Conservation (phyloP, 2,797 vertebrate genomes). For the Salmo trutta region DNA sequence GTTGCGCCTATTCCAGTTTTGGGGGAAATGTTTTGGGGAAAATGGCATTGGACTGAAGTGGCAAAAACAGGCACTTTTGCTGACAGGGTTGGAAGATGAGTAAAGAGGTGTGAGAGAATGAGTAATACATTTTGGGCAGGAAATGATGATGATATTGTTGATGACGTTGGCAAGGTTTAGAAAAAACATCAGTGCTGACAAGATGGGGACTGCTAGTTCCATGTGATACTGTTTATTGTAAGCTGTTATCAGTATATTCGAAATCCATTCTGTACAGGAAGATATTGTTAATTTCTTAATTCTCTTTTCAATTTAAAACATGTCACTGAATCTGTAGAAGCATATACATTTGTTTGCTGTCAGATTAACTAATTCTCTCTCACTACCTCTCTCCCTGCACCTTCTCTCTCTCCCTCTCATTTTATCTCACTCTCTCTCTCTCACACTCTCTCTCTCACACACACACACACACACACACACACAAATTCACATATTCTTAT, state of each 20-base stretch:
- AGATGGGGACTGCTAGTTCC: background rate
- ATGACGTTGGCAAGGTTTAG: background rate
- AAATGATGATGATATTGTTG: background rate
- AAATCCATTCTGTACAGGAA: background rate
- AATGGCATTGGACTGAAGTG: conserved; percentile 17
- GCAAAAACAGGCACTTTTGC: background rate
- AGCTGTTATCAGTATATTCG: background rate
- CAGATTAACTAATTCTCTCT: background rate
- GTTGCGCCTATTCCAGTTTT: too few species aligned
- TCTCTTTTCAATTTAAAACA: background rate
- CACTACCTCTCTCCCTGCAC: background rate
- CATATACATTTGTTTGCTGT: background rate
- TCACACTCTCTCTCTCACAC: conserved; percentile 9
- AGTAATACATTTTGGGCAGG: background rate
- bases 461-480: background rate
- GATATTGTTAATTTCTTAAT: background rate
- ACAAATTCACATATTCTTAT: background rate
- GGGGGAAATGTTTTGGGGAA: background rate
- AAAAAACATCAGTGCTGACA: background rate
- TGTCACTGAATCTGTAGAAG: background rate
- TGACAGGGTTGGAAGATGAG: background rate
- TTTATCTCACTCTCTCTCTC: too few species aligned
- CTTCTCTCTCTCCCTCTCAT: background rate
- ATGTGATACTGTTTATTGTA: background rate
- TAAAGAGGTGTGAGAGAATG: background rate